Percentiles rank a stretch among this genome's conserved stretches.
Evolutionary conservation across 2,888 invertebrate genomes (phyloP).

Genomic region (Leptura quadrifasciata): DNA sequence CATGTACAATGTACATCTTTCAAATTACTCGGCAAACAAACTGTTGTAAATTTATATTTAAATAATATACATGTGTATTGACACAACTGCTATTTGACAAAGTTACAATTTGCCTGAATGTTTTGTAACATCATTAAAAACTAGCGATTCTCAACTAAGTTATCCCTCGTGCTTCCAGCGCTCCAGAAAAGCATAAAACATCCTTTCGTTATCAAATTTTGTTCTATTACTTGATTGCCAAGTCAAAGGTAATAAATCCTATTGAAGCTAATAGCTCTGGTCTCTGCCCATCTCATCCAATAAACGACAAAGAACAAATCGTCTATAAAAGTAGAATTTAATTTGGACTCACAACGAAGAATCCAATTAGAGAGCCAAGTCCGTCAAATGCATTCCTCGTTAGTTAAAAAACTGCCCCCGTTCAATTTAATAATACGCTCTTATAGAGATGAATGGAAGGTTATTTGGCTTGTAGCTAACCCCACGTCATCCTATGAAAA

Average conservation of each 20-base stretch:
- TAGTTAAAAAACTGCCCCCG: conserved; percentile 64
- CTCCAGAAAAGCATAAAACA: neutral
- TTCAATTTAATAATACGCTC: conserved; percentile 62
- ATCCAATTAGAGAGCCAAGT: conserved; percentile 69
- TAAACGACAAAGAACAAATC: conserved; percentile 67
- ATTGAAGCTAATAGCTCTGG: conserved; percentile 25
- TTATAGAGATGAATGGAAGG: conserved; percentile 30
- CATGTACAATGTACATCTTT: too few species aligned
- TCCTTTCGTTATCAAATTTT: conserved; percentile 11
- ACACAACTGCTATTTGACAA: too few species aligned
- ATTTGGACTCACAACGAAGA: conserved; percentile 66
- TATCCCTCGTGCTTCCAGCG: too few species aligned
- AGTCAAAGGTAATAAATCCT: conserved; percentile 38
- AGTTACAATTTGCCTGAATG: too few species aligned
- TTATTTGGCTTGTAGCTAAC: conserved; percentile 3
- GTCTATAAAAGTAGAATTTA: conserved; percentile 71
- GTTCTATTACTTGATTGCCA: conserved; percentile 19
- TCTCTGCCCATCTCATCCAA: conserved; percentile 59
- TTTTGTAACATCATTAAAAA: too few species aligned
- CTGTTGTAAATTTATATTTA: too few species aligned
- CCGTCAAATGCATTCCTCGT: conserved; percentile 69
- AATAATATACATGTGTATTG: too few species aligned
- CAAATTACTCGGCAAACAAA: too few species aligned
- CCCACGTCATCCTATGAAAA: conserved; percentile 33
- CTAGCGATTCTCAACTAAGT: too few species aligned